phyloP scores from a whole-genome alignment of 53 echinoderm and acorn worm genomes.

The Apostichopus leukothele region DNA sequence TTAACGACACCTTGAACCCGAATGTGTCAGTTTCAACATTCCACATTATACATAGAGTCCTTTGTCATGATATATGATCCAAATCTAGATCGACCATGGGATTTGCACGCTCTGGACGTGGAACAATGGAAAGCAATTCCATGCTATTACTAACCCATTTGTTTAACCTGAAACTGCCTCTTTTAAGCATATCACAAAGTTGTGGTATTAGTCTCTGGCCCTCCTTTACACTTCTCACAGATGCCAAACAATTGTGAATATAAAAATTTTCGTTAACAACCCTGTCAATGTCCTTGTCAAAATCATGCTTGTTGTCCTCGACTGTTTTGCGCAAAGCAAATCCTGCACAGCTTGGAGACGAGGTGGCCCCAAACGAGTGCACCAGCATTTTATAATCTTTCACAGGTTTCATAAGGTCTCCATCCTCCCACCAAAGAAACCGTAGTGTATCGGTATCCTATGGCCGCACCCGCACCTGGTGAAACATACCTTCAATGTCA shows the following conservation, averaged over 20 bases:
- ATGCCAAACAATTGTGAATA: background rate
- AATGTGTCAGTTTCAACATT: constrained; percentile 21
- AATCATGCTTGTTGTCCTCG: background rate
- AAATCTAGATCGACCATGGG: background rate
- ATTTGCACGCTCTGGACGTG: background rate
- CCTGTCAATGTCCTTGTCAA: background rate
- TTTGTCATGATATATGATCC: constrained; percentile 19
- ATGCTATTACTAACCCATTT: constrained; percentile 65
- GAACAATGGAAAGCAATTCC: background rate
- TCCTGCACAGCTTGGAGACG: constrained; percentile 60
- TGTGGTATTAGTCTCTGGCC: constrained; percentile 40
- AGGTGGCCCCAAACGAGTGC: constrained; percentile 57
- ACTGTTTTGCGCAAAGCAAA: constrained; percentile 56
- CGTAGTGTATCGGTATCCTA: constrained; percentile 55
- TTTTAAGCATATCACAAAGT: constrained; percentile 33
- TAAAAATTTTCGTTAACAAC: background rate
- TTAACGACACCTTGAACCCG: background rate
- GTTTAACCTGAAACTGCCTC: constrained; percentile 62
- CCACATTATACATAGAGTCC: constrained; percentile 5
- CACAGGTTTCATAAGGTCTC: constrained; percentile 23
- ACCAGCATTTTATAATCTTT: constrained; percentile 51
- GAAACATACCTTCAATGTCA: constrained; percentile 54
- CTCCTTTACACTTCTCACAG: background rate
- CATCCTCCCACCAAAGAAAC: constrained; percentile 71
- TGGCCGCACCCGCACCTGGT: constrained; percentile 61